phyloP scores from a whole-genome alignment of 2,888 invertebrate genomes.

The Anagyrus pseudococci region DNA sequence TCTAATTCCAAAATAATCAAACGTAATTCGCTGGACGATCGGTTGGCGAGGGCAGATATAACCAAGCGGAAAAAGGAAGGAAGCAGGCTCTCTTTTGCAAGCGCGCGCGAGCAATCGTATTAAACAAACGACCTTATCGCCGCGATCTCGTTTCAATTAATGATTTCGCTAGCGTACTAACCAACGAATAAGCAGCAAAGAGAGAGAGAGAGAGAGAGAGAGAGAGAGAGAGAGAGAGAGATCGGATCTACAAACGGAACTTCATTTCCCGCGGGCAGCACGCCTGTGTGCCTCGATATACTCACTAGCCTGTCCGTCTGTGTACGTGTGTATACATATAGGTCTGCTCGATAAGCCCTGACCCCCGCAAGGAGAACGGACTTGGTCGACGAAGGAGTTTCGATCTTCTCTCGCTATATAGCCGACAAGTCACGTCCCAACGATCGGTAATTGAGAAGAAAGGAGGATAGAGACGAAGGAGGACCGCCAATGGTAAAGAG shows the following conservation, averaged over 20 bases:
- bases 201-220: neutral
- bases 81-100: too few species aligned
- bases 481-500: too few species aligned
- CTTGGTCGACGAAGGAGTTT: too few species aligned
- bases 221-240: neutral
- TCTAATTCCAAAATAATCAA: conserved; percentile 31
- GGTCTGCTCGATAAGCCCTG: conserved; percentile 36
- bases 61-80: conserved; percentile 18
- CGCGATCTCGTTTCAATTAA: conserved; percentile 34
- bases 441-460: conserved; percentile 48
- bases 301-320: conserved; percentile 35
- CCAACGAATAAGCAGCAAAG: too few species aligned
- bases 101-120: conserved; percentile 28
- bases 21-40: conserved; percentile 16
- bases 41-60: too few species aligned
- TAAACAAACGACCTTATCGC: conserved; percentile 31
- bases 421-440: conserved; percentile 47
- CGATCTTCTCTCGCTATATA: too few species aligned
- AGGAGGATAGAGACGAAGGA: too few species aligned
- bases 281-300: too few species aligned
- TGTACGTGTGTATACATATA: conserved; percentile 6
- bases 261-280: conserved; percentile 7
- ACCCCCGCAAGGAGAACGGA: conserved; percentile 7
- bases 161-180: conserved; percentile 31
- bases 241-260: conserved; percentile 6